These are phyloP conservation scores for Rhysida immarginata DNA, from an alignment of 1,140 invertebrate genomes.

Conservation along the genomic window DNA sequence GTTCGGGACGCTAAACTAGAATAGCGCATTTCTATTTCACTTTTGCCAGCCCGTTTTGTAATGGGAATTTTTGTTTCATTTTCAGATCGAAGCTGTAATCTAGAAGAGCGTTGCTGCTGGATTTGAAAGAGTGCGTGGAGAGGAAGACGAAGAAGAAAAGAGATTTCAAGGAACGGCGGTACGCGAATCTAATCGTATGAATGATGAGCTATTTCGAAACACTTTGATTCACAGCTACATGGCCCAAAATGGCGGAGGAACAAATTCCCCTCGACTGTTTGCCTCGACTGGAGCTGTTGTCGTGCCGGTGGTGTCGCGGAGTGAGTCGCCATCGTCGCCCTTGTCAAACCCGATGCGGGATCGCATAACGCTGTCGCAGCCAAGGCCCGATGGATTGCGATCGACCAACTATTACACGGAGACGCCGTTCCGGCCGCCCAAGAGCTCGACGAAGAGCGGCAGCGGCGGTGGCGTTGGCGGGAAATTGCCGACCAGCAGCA, in stretches of 20 bases:
- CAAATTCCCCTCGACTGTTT: too few species aligned
- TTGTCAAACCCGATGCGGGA: conserved; percentile 16
- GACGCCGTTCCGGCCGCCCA: conserved; percentile 43
- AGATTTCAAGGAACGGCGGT: background rate
- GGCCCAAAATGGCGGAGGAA: conserved; percentile 3
- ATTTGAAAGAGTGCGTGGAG: too few species aligned
- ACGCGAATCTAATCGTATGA: background rate
- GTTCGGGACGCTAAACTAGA: too few species aligned
- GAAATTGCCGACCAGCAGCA: background rate
- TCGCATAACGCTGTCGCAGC: conserved; percentile 42
- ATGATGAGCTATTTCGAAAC: background rate
- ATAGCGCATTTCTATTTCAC: too few species aligned
- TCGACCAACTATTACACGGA: conserved; percentile 72
- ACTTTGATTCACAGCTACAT: background rate
- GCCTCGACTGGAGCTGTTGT: background rate
- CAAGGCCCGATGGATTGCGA: conserved; percentile 56
- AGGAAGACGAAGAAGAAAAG: background rate
- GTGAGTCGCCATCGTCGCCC: conserved; percentile 32
- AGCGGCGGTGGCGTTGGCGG: conserved; percentile 18
- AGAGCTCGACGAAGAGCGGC: background rate
- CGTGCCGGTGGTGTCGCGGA: background rate
- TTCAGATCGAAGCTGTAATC: background rate
- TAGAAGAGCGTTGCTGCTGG: background rate
- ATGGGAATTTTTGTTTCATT: background rate
- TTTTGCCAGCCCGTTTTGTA: too few species aligned